Base-by-base conservation (phyloP, 2,113 vertebrate genomes). In the Mesocricetus auratus region DNA sequence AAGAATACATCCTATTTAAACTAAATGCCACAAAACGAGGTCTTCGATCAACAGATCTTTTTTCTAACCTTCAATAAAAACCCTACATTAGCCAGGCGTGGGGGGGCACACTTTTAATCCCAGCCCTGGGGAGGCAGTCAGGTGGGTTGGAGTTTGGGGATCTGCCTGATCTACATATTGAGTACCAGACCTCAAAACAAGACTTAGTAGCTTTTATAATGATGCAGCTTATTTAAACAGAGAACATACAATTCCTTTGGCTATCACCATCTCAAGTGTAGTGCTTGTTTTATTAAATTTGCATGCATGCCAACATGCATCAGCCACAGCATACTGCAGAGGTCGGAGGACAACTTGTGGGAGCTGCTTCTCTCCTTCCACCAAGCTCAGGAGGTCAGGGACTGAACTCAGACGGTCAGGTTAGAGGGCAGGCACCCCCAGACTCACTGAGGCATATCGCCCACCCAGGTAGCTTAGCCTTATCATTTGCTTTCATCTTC, bases 1-100 rank as follows among this genome's bases (percentile, higher is more conserved):
- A 92, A 90, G 87, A 74, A 93, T 29, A 64, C 24, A 53, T 62
- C 77, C 90, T 87, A 93, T 82, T 93, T 74, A 94, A 91, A 56
- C 42, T 87, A 90, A 92, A 79, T 68, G 62, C 74, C 78, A 45
- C 42, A 75, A 56, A 93, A 75, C 64, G 56, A 90, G 88, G 39
- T 87, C 29, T 11, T 64, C 36, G 91, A 45, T 81, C 58, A 86
- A 95, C 15, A 94, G 36, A 88, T 71, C 62, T 94, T n/a, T 24
- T 62, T 73, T 90, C 83, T 71, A 89, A 86, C 17, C 73, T 96
- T 93, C 53, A 94, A 36, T 31, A 77, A 71, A 64, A 69, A 8
- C 60, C 13, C 39, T 56, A 42, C 9, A 29, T 21, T 58, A 39
- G 36, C 21, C 17, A 39, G 13, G 22, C 7, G 0, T 60, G 79